Conservation (phyloP, 2,888 invertebrate species). For the Axea sp. region DNA sequence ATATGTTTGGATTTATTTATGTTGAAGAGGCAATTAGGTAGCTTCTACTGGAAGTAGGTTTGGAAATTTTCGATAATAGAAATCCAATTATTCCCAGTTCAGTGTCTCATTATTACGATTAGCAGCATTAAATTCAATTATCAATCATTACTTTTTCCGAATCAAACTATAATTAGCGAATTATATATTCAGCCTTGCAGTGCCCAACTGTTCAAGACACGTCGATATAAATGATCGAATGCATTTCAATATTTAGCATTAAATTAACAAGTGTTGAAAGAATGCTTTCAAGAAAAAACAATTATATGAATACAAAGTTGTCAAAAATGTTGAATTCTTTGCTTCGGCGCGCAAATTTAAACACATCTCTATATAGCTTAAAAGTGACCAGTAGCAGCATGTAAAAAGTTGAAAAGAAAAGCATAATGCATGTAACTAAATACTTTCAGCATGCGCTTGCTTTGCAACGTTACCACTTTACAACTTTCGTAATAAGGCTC, state of each 20-base stretch:
- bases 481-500: conserved; percentile 8
- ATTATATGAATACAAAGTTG: conserved; percentile 11
- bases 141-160: conserved; percentile 7
- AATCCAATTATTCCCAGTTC: conserved; percentile 24
- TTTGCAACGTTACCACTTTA: neutral
- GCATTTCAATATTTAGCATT: no score
- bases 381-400: neutral
- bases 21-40: conserved; percentile 14
- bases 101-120: conserved; percentile 18
- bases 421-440: neutral
- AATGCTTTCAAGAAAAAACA: conserved; percentile 6
- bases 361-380: conserved; percentile 5
- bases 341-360: conserved; percentile 18
- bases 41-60: conserved; percentile 4
- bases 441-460: neutral
- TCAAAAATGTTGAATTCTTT: conserved; percentile 15
- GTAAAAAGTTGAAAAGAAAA: conserved; percentile 18
- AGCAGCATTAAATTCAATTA: conserved; percentile 28
- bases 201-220: no score
- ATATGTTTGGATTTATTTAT: conserved; percentile 5
- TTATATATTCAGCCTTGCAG: no score
- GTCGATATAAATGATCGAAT: no score
- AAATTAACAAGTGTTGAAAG: neutral
- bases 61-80: conserved; percentile 27
- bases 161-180: neutral